Base-by-base conservation (phyloP, 2,888 invertebrate genomes). In the Sesia bembeciformis region DNA sequence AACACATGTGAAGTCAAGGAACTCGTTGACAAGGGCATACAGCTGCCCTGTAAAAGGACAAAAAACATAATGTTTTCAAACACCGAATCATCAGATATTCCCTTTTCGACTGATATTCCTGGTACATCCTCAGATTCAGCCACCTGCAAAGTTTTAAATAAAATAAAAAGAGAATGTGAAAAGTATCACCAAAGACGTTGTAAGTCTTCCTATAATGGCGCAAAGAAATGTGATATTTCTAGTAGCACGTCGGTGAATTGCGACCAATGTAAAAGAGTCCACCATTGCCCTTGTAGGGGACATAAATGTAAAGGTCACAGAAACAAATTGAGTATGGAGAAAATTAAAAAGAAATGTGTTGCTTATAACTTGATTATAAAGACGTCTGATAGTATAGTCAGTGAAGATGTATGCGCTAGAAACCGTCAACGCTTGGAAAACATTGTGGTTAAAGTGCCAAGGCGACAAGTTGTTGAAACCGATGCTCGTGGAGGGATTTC, bases 361-460 rank as follows among this genome's bases (percentile, higher is more conserved):
- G 89, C 89, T 5, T 89, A 89, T 62, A 89, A 89, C 60, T 66
- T 89, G 50, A 84, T 89, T n/a, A 68, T 89, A 53, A 86, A 89
- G 61, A 81, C 86, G 5, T 86, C 88, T 0, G 89, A 89, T 43
- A 86, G 86, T 57, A 59, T 86, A 60, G 57, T 80, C 2, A 81
- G 83, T 54, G 86, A 87, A 54, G 84, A 84, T 40, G 64, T 72
- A 0, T 65, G 63, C 42, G 63, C 67, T 23, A 69, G 70, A 39
- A 65, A 61, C 46, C 58, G 61, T 23, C 72, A 72, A 4, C 74
- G 72, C 3, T 62, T 90, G 52, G 69, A 81, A 56, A 86, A 84
- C 63, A 74, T 90, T 23, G 66, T 87, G 23, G 77, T 90, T 0
- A 87, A 84, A 74, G 81, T 90, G 1, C 90, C 77, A 3, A 76